phyloP scores from a whole-genome alignment of 2,888 invertebrate genomes.

The Drosophila nigritarsus region DNA sequence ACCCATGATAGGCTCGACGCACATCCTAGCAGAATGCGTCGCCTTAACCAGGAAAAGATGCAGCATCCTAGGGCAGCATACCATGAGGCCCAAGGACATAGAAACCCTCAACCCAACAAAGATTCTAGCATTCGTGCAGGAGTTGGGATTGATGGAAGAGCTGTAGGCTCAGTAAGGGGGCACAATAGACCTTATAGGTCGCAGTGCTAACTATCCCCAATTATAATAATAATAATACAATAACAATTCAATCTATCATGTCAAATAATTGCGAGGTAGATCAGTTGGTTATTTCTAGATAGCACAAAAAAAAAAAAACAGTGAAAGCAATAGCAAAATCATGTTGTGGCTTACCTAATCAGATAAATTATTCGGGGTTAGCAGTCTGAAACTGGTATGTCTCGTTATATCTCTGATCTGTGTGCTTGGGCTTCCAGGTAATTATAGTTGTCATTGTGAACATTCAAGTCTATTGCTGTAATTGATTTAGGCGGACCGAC shows the following conservation, averaged over 20 bases:
- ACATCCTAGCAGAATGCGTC: too few relatives aligned
- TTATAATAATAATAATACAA: too few relatives aligned
- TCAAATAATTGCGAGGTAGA: neutral
- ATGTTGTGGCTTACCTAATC: neutral
- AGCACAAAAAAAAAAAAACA: neutral
- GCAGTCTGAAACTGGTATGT: neutral
- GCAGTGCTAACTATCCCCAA: too few relatives aligned
- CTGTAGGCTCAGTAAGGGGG: too few relatives aligned
- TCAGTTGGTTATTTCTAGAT: neutral
- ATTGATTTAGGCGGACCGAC: constrained; percentile 6
- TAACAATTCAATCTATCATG: neutral
- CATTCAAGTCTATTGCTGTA: neutral
- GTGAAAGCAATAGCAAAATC: neutral
- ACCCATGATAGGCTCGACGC: too few relatives aligned
- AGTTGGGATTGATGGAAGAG: too few relatives aligned
- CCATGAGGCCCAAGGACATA: too few relatives aligned
- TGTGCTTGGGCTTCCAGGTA: neutral
- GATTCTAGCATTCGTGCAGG: too few relatives aligned
- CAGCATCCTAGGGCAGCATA: too few relatives aligned
- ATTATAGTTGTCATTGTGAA: constrained; percentile 13
- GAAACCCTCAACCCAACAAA: too few relatives aligned
- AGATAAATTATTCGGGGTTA: neutral
- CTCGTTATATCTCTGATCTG: neutral
- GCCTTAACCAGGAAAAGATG: too few relatives aligned
- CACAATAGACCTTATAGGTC: too few relatives aligned